Evolutionary conservation across 2,888 invertebrate species (phyloP).

Genomic region (Coremacera marginata): DNA sequence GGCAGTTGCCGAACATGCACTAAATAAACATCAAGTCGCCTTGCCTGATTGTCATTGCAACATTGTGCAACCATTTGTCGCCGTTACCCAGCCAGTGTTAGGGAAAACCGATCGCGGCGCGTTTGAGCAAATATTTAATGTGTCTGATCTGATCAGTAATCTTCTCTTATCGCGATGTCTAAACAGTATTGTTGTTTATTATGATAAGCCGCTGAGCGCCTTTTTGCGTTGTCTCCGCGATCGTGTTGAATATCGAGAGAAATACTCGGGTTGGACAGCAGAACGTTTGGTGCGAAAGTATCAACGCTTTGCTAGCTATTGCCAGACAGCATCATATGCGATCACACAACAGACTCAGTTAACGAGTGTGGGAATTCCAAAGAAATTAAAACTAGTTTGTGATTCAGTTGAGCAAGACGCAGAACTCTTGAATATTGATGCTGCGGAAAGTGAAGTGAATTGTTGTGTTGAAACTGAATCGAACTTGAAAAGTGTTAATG

Average conservation of each 20-base stretch:
- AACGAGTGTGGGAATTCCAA: neutral
- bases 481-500: neutral
- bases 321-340: constrained; percentile 6
- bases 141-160: constrained; percentile 46
- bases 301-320: constrained; percentile 42
- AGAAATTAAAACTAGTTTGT: constrained; percentile 15
- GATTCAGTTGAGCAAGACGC: constrained; percentile 24
- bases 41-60: neutral
- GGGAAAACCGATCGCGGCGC: neutral
- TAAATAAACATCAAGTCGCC: neutral
- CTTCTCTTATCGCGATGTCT: constrained; percentile 53
- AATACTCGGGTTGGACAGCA: constrained; percentile 27
- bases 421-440: neutral
- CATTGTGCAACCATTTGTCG: neutral
- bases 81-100: neutral
- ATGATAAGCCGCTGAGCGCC: constrained; percentile 50
- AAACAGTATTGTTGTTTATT: constrained; percentile 53
- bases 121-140: constrained; percentile 43
- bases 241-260: constrained; percentile 27
- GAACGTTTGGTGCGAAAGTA: constrained; percentile 48
- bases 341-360: neutral
- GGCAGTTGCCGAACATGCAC: neutral
- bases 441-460: constrained; percentile 3
- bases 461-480: neutral
- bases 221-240: constrained; percentile 45